These are phyloP conservation scores for Ctenopoma kingsleyae DNA, from an alignment of 2,797 vertebrate species.

Conservation along the genomic window DNA sequence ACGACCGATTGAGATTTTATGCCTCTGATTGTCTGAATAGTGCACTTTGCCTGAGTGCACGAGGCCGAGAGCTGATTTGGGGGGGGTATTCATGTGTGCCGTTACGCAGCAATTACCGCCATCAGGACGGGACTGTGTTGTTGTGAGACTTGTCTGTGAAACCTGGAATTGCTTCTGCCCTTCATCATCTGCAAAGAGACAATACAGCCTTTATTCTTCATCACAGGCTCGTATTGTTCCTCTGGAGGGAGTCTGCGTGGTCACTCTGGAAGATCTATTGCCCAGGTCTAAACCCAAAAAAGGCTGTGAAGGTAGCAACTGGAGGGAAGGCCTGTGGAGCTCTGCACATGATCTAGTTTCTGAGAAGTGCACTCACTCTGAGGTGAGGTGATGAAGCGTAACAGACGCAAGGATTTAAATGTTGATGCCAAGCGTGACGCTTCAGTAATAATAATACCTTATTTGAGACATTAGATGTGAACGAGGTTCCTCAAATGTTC, in stretches of 20 bases:
- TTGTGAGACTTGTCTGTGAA: conserved; percentile 52
- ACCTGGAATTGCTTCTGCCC: conserved; percentile 55
- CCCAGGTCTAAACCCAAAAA: not conserved
- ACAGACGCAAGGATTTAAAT: conserved; percentile 52
- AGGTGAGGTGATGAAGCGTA: conserved; percentile 30
- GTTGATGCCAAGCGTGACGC: conserved; percentile 41
- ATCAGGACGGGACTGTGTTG: conserved; percentile 33
- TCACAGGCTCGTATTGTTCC: conserved; percentile 55
- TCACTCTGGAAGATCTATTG: conserved; percentile 16
- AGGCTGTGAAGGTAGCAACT: conserved; percentile 17
- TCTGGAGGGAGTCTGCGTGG: conserved; percentile 32
- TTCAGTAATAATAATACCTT: conserved; percentile 26
- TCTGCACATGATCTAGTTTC: conserved; percentile 29
- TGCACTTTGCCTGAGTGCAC: conserved; percentile 59
- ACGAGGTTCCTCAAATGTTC: conserved; percentile 30
- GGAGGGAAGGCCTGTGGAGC: conserved; percentile 19
- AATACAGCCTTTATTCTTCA: conserved; percentile 52
- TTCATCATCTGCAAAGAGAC: conserved; percentile 33
- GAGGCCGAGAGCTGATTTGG: conserved; percentile 60
- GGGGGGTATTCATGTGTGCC: conserved; percentile 63
- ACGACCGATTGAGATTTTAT: conserved; percentile 64
- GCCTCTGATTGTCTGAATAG: conserved; percentile 73
- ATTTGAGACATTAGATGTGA: conserved; percentile 32
- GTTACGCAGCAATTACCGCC: conserved; percentile 57
- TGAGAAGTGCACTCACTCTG: conserved; percentile 31